Base-by-base conservation (phyloP, 2,113 vertebrate species). In the Gobio gobio region DNA sequence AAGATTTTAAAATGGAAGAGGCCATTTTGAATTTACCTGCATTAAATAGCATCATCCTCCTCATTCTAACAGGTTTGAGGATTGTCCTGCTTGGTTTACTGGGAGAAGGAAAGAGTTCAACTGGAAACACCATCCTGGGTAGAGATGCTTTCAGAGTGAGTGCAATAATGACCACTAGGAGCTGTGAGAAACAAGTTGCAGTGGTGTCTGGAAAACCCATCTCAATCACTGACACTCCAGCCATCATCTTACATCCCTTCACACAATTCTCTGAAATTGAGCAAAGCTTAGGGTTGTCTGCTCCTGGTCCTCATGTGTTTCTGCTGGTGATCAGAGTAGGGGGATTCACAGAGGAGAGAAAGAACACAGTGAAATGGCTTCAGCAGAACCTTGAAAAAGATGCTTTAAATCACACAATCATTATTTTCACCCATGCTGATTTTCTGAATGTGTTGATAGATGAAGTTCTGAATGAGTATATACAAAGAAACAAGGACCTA, bases 351-450 rank as follows among this genome's bases (percentile, higher is more conserved):
- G 45, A 85, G 4, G 89, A 89, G 61, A 85, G 91, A 54, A 84
- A 5, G 24, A 78, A 78, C 0, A 6, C 89, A 4, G 85, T 89
- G 0, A 80, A 47, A 61, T 90, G 89, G 90, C 88, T 90, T 13
- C 20, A 87, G 51, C 77, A 91, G 0, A 91, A 90, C 24, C 90
- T 92, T 89, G 90, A 90, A 8, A 0, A 2, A 0, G 85, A 88
- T 0, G 80, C 85, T 6, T 47, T 72, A n/a, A 0, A 45, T 74
- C 43, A 90, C 43, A 91, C 26, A 14, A 78, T 92, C 0, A 51
- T 92, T 61, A 40, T 94, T 45, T 93, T 94, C 36, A 93, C 91
- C 16, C 86, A 86, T 24, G 86, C 49, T 33, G 92, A 94, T 73
- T 40, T 74, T 51, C 72, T 93, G 0, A 9, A 22, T 1, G 18